Evolutionary conservation across 2,797 vertebrate species (phyloP), one percentile per base, ranked within the genome.

Genomic region (Phalloptychus januarius): DNA sequence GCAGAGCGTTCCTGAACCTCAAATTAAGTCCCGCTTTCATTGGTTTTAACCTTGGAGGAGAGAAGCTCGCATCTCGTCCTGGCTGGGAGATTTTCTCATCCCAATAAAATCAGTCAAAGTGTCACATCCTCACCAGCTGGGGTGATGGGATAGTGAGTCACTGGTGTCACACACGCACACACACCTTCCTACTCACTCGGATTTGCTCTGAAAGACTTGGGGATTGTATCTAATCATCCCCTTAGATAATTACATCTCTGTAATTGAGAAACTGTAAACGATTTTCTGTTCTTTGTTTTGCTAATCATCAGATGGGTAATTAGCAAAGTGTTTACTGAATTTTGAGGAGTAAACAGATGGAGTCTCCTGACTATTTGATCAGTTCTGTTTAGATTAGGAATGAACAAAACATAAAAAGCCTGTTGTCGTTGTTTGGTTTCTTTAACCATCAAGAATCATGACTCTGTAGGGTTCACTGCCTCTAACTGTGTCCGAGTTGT

Each of bases 121-220:
- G 91, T 90, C 82, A 90, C 82, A 81, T 93, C 92, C 86, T 88
- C 83, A 83, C 90, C 92, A 91, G 86, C 91, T 90, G 92, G 87
- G 89, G 90, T 77, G 88, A 87, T 28, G 80, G 79, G 85, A 85
- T 58, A 42, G 82, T 91, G 90, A 91, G 82, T 91, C 91, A 91
- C 58, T 56, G 44, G 38, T 71, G 75, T 83, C 85, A 91, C 87
- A 82, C 85, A 25, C 79, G 12, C 36, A 13, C 38, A 25, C 63
- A 67, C 36, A 42, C 84, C 87, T 86, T 89, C 89, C 85, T 85
- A 82, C 91, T 85, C 88, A 78, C 74, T 87, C 45, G 0, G 72
- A 63, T 86, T 77, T 85, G 78, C 85, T 83, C 80, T 63, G 75
- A 28, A 87, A 78, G 82, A 72, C 28, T 77, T 77, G 78, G 75